Evolutionary conservation across 2,113 vertebrate species (phyloP).

Genomic region (Perca schrenkii): DNA sequence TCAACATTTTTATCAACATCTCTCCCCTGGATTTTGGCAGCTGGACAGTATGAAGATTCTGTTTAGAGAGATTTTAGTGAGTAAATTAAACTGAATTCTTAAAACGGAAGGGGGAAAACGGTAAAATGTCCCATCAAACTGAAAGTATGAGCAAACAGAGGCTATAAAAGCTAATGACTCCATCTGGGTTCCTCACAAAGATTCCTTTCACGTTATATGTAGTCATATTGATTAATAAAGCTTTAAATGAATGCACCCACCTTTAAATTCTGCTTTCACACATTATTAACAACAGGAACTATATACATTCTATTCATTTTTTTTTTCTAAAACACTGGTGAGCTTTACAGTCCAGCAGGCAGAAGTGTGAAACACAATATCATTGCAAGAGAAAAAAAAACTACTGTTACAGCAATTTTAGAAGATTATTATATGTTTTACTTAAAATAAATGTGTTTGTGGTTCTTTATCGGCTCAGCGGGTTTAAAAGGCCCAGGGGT

Average conservation of each 20-base stretch:
- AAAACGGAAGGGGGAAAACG: background rate
- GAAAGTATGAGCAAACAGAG: background rate
- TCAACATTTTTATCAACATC: background rate
- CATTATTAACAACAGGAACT: constrained; percentile 15
- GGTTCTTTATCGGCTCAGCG: constrained; percentile 12
- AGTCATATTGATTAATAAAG: constrained; percentile 2
- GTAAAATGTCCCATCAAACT: background rate
- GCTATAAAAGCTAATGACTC: background rate
- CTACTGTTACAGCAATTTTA: constrained; percentile 10
- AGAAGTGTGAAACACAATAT: background rate
- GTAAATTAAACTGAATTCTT: too few species aligned
- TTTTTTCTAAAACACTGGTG: constrained; percentile 17
- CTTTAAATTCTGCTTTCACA: constrained; percentile 26
- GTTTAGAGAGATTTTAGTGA: too few species aligned
- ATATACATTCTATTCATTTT: constrained; percentile 26
- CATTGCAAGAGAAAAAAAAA: background rate
- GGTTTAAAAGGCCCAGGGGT: constrained; percentile 25
- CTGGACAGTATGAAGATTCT: too few species aligned
- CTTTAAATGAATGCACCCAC: constrained; percentile 19
- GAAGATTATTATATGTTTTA: constrained; percentile 7
- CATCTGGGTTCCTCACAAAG: background rate
- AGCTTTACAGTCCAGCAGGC: constrained; percentile 12
- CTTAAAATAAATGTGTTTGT: constrained; percentile 30
- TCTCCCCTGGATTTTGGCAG: background rate
- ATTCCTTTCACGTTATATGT: background rate